phyloP scores from a whole-genome alignment of 2,797 vertebrate genomes.

The Brachyalestes nurse region DNA sequence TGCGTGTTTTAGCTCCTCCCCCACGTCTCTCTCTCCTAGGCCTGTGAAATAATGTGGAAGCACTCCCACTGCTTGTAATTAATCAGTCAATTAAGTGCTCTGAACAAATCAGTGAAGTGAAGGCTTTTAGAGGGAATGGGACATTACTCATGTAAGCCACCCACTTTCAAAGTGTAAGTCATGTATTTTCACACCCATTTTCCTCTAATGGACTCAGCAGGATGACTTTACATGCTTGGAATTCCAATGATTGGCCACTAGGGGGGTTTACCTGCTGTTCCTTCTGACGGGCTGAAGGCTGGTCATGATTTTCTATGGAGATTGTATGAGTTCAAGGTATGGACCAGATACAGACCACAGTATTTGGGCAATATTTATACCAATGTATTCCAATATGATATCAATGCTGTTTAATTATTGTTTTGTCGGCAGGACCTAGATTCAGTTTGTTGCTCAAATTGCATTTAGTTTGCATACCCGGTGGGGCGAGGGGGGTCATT shows the following conservation, averaged over 20 bases:
- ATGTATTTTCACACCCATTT: constrained; percentile 35
- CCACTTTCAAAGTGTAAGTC: constrained; percentile 2
- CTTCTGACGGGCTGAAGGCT: constrained; percentile 34
- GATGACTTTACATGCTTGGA: constrained; percentile 51
- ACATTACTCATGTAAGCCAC: background rate
- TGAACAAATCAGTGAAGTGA: constrained; percentile 23
- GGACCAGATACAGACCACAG: background rate
- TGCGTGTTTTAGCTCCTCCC: background rate
- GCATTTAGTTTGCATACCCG: no score
- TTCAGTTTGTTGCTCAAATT: no score
- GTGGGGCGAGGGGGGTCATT: no score
- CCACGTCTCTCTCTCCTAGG: background rate
- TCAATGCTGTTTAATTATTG: background rate
- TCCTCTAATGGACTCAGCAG: constrained; percentile 44
- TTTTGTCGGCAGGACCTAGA: no score
- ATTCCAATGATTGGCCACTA: constrained; percentile 53
- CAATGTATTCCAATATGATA: background rate
- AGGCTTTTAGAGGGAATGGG: constrained; percentile 5
- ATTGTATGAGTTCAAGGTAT: constrained; percentile 10
- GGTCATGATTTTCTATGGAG: constrained; percentile 3
- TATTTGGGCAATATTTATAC: background rate
- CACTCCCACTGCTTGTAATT: constrained; percentile 12
- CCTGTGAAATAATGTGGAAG: constrained; percentile 7
- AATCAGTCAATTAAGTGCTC: constrained; percentile 33
- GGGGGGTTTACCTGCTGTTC: constrained; percentile 23